Base-by-base conservation (phyloP, 2,888 invertebrate species). In the Catocala nupta region DNA sequence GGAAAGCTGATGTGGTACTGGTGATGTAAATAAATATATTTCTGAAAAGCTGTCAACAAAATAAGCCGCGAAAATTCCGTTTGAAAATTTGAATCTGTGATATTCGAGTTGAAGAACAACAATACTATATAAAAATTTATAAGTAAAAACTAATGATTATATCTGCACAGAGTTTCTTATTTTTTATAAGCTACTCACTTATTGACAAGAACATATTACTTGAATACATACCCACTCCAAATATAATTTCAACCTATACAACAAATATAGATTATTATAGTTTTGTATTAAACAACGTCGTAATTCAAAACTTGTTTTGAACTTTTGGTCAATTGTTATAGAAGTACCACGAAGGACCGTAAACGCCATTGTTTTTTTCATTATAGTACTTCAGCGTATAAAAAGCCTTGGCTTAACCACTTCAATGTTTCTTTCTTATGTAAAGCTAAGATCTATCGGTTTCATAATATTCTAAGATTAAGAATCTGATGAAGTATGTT, bases 361-460 rank as follows among this genome's bases (percentile, higher is more conserved):
- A 82, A 81, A 78, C 66, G 55, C 80, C 70, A 83, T 88, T 88
- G 87, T 89, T 87, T 47, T 81, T 69, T 62, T 72, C 72, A 71
- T 70, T 71, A 56, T 68, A 42, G 48, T 55, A 56, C 50, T 59
- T 45, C 45, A 63, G 42, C 50, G 12, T 48, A 61, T 36, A 62
- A 61, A 63, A 65, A 25, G 16, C 52, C 57, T 63, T 65, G 52
- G 54, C 56, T 45, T 48, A 13, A 55, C 45, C 25, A 52, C 36
- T 55, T 36, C 6, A 65, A 16, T 47, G 25, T 11, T 53, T 45
- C 25, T 59, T 53, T 42, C 33, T 59, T 34, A 16, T 34, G 25
- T 33, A 47, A 45, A 25, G 10, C 45, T 47, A 10, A 47, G 47
- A 47, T 16, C 8, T 3, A 47, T 4, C 7, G 8, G n/a, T n/a